phyloP scores from a whole-genome alignment of 2,113 vertebrate species.

The Desmodus rotundus region DNA sequence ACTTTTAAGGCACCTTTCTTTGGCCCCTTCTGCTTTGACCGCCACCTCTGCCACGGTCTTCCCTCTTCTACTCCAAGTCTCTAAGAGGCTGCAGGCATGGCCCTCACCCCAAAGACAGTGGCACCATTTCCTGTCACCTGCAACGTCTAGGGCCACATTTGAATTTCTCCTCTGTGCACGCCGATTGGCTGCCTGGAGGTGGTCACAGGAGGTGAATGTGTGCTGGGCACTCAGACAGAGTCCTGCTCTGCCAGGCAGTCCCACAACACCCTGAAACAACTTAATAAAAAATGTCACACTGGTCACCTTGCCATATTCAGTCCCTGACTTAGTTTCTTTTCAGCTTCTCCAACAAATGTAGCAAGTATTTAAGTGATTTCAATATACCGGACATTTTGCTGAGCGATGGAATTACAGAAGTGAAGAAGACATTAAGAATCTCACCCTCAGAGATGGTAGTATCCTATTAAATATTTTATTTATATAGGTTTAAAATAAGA shows the following conservation, averaged over 20 bases:
- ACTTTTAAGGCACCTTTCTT: conserved; percentile 81
- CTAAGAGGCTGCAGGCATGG: rapidly evolving
- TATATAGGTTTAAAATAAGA: background rate
- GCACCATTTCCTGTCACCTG: background rate
- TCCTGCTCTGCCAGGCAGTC: background rate
- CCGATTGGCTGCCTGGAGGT: background rate
- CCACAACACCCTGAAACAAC: background rate
- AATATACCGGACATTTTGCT: background rate
- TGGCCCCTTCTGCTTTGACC: conserved; percentile 70
- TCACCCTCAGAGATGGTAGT: background rate
- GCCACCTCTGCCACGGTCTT: background rate
- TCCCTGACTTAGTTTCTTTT: background rate
- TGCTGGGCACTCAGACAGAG: background rate
- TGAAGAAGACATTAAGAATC: background rate
- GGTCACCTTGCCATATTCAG: background rate
- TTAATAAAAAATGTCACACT: background rate
- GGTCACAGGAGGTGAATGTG: rapidly evolving
- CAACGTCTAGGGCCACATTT: background rate
- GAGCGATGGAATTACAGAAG: background rate
- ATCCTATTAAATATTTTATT: background rate
- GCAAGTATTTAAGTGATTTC: background rate
- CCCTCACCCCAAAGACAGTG: background rate
- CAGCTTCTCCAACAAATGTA: background rate
- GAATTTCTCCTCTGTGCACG: background rate
- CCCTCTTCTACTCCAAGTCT: background rate